Evolutionary conservation across 2,113 vertebrate genomes (phyloP), one percentile per base, ranked within the genome.

Genomic region (Pelmatolapia mariae): DNA sequence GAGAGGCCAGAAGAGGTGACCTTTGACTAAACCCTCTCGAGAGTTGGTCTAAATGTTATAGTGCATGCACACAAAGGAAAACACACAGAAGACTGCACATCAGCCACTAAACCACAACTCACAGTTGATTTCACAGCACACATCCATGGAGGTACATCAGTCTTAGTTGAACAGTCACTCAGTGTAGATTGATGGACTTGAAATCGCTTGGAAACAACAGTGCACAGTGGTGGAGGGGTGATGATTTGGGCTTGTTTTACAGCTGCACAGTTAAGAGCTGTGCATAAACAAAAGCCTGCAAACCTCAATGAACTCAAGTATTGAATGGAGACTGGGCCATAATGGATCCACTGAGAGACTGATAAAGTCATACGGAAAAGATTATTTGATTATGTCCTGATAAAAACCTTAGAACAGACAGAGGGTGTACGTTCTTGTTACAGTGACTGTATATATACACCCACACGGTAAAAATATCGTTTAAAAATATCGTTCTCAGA

Each of bases 11-110:
- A 82, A 33, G 61, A 71, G 86, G 29, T 91, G 92, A 93, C 94
- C 93, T 96, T 96, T 94, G 86, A 59, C 13, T 29, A 31, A 68
- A 87, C 59, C 89, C 92, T 88, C 89, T 59, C 50, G 84, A 90
- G 88, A 84, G 40, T 19, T 50, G 79, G 2, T 82, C 66, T 47
- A 52, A 68, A 88, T 89, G 85, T 87, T 78, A 59, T n/a, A 76
- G 4, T 31, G 11, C 29, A 81, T 36, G 29, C 43, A 26, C 76
- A 73, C 84, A 19, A 40, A 73, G 18, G 45, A 47, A 50, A 10
- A 52, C 31, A 15, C 57, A 76, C 81, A 47, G 71, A n/a, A 31
- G 45, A 78, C 24, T 50, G 45, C 45, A 31, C 71, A 78, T 78
- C 78, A 78, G 26, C 53, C 63, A 12, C 50, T 38, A 53, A 61